phyloP scores from a whole-genome alignment of 1,140 invertebrate genomes.

The Pteromalus puparum region DNA sequence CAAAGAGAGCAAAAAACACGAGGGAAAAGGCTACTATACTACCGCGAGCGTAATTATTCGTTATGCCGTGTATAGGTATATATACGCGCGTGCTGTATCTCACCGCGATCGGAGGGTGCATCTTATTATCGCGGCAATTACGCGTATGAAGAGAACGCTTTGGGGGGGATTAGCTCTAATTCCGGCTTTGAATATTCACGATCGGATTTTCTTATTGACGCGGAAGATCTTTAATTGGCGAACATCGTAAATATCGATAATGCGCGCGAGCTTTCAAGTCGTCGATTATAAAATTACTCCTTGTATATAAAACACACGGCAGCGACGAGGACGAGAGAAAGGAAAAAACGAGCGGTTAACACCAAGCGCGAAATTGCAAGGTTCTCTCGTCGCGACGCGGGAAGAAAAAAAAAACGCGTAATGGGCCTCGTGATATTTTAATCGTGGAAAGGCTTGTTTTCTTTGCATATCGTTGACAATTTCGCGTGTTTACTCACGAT shows the following conservation, averaged over 20 bases:
- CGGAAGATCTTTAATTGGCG: not conserved
- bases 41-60: not conserved
- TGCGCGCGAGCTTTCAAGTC: no score
- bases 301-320: not conserved
- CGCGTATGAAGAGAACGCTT: not conserved
- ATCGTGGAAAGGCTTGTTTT: not conserved
- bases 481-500: not conserved
- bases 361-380: not conserved
- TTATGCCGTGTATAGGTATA: not conserved
- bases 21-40: not conserved
- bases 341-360: not conserved
- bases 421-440: not conserved
- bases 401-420: not conserved
- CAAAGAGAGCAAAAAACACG: not conserved
- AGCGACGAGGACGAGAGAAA: not conserved
- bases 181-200: not conserved
- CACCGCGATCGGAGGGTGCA: not conserved
- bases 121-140: slow-evolving; percentile 12
- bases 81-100: not conserved
- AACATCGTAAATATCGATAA: not conserved
- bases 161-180: not conserved
- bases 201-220: not conserved
- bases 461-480: not conserved
- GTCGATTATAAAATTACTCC: not conserved
- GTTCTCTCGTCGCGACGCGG: not conserved